These are phyloP conservation scores for Pachymerium ferrugineum DNA, from an alignment of 2,888 invertebrate genomes.

Conservation along the genomic window DNA sequence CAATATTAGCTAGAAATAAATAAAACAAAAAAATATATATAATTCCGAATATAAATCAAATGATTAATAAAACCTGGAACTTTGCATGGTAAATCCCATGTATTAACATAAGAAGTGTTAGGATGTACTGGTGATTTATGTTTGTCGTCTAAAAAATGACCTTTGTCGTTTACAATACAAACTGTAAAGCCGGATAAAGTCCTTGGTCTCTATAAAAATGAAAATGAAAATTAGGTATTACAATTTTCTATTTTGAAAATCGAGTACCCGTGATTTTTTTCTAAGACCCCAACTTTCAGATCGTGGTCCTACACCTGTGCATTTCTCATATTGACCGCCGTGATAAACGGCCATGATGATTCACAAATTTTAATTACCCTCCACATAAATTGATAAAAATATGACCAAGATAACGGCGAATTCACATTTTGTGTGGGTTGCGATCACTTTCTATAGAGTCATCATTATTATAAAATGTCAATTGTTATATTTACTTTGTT, in stretches of 20 bases:
- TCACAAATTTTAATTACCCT: too few species aligned
- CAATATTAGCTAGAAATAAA: not conserved
- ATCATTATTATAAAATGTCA: not conserved
- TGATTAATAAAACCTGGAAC: too few species aligned
- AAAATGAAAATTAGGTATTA: not conserved
- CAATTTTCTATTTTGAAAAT: too few species aligned
- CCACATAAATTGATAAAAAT: too few species aligned
- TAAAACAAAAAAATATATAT: too few species aligned
- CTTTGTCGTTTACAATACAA: not conserved
- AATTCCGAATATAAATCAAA: too few species aligned
- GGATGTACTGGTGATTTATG: not conserved
- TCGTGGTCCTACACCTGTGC: not conserved
- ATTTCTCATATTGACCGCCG: not conserved
- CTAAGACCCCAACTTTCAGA: not conserved
- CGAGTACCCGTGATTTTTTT: not conserved
- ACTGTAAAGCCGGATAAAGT: not conserved
- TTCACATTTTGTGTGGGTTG: too few species aligned
- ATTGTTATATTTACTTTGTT: not conserved
- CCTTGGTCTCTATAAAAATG: not conserved
- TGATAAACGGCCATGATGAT: not conserved
- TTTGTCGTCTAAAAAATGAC: not conserved
- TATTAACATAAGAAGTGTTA: not conserved
- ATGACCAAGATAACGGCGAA: too few species aligned
- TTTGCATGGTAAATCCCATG: not conserved
- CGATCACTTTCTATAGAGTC: too few species aligned